Evolutionary conservation across 2,113 vertebrate species (phyloP).

Genomic region (Tympanuchus pallidicinctus): DNA sequence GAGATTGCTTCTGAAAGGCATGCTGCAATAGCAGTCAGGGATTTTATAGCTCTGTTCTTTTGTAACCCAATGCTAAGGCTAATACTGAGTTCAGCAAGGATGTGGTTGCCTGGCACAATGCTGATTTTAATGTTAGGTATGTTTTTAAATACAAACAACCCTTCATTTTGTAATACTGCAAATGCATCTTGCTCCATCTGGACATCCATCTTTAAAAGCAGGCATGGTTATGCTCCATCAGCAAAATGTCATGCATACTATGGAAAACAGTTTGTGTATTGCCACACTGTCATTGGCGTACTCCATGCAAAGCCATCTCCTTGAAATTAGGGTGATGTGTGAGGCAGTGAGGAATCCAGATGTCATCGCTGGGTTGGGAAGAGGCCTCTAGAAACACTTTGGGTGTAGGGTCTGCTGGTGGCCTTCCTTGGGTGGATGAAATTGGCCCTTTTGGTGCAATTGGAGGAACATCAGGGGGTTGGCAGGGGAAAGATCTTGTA

Average conservation of each 20-base stretch:
- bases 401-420: not conserved
- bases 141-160: not conserved
- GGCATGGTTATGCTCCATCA: not conserved
- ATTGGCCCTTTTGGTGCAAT: not conserved
- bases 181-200: not conserved
- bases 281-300: too few relatives aligned
- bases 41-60: not conserved
- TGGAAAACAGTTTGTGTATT: not conserved
- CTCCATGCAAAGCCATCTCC: not conserved
- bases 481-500: constrained; percentile 16
- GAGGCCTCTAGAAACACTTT: not conserved
- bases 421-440: not conserved
- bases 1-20: not conserved
- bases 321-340: not conserved
- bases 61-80: not conserved
- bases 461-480: not conserved
- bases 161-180: not conserved
- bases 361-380: not conserved
- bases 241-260: not conserved
- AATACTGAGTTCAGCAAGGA: not conserved
- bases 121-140: not conserved
- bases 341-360: rapidly evolving
- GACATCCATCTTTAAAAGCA: not conserved
- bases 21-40: not conserved
- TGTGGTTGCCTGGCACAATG: not conserved